These are phyloP conservation scores for Drosophila koepferae DNA, from an alignment of 2,888 invertebrate genomes.

Conservation along the genomic window DNA sequence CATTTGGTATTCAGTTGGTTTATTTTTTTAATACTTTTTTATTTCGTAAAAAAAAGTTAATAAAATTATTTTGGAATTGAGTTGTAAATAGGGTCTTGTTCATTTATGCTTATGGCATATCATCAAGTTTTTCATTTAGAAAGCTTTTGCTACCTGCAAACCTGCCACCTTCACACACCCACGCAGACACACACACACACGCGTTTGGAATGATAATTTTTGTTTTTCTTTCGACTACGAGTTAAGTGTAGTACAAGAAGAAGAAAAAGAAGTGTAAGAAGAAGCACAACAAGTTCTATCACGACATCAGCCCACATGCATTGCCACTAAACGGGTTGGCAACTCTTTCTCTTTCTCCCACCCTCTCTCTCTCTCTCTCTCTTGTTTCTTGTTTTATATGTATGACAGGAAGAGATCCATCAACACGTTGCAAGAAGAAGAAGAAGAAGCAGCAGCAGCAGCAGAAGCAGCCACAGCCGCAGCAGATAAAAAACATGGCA, in stretches of 20 bases:
- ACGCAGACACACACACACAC: conserved; percentile 21
- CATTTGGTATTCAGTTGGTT: background rate
- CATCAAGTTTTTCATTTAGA: conserved; percentile 6
- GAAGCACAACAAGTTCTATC: conserved; percentile 54
- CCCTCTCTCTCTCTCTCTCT: background rate
- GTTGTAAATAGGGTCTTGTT: no score
- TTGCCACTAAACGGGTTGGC: conserved; percentile 41
- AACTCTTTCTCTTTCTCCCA: conserved; percentile 32
- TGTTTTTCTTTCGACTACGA: conserved; percentile 8
- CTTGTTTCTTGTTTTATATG: conserved; percentile 37
- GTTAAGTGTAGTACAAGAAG: conserved; percentile 29
- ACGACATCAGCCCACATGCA: conserved; percentile 57
- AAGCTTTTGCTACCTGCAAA: conserved; percentile 9
- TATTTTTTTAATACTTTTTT: background rate
- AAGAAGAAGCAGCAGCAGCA: background rate
- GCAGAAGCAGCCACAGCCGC: no score
- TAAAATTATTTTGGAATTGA: background rate
- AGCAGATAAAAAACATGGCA: conserved; percentile 37
- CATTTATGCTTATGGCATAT: conserved; percentile 9
- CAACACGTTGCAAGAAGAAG: conserved; percentile 57
- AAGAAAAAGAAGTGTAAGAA: conserved; percentile 22
- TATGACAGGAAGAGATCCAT: conserved; percentile 80
- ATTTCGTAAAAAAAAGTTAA: background rate
- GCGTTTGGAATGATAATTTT: conserved; percentile 62
- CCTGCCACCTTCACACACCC: conserved; percentile 11